Base-by-base conservation (phyloP, 2,888 invertebrate genomes). In the Melinaea marsaeus region DNA sequence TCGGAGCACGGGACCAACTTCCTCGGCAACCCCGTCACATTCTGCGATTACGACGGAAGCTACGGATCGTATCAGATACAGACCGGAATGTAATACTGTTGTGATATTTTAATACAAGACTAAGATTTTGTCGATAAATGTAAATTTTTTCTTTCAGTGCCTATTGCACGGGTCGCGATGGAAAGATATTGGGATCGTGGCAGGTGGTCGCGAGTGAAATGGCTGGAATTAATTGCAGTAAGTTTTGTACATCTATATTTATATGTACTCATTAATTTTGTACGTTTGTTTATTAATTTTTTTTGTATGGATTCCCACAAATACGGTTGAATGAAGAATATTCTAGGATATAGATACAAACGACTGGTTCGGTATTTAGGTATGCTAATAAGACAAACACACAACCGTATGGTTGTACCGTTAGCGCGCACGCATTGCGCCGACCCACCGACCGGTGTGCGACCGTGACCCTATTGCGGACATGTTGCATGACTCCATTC, bases 11-110 rank as follows among this genome's bases (percentile, higher is more conserved):
- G 94, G 22, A 93, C 93, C 3, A 81, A 73, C 22, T 88, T 91
- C 72, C 83, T 92, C 35, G 91, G 92, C 60, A 86, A 92, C 65
- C 88, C 91, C 32, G 78, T 80, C 54, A 81, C 92, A 4, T 81
- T 88, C 67, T 95, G 95, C 75, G 93, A 94, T 75, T 93, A 90
- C 68, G 94, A 95, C 76, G 95, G 95, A 13, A 92, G 92, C 71
- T 94, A 92, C 76, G 93, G 93, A 22, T 77, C 86, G 48, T 92
- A 88, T 74, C 90, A 88, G 74, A 87, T 93, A 64, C 69, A 72
- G 62, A 91, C 90, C 68, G 92, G 92, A 75, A 85, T 88, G 94
- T 93, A 86, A 90, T 51, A 51, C 6, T 11, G 4, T 58, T 54
- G 6, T 37, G 47, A 46, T 58, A 58, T 58, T n/a, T 54, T 45